Percentiles rank a stretch among this genome's conserved stretches.
These are phyloP conservation scores for Leucozona laternaria DNA, from an alignment of 2,888 invertebrate genomes.

Conservation along the genomic window DNA sequence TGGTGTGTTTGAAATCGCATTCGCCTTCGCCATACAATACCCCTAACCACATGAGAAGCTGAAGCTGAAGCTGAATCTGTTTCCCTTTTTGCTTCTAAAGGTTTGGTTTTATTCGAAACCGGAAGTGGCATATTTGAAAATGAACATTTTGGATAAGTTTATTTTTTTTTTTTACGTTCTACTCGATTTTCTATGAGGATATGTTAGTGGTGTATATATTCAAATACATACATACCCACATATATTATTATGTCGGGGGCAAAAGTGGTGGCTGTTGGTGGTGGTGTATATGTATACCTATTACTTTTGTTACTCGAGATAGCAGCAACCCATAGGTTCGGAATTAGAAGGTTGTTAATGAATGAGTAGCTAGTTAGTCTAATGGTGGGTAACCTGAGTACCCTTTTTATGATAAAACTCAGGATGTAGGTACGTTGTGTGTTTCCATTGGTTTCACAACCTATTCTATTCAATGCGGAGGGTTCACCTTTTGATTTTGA, in stretches of 20 bases:
- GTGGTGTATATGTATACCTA: constrained; percentile 2
- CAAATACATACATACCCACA: neutral
- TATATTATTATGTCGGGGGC: neutral
- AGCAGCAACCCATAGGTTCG: constrained; percentile 15
- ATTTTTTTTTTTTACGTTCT: constrained; percentile 20
- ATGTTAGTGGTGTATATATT: neutral
- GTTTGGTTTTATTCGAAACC: constrained; percentile 55
- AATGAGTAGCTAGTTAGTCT: constrained; percentile 69
- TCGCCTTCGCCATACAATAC: constrained; percentile 18
- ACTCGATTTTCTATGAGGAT: constrained; percentile 19
- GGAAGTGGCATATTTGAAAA: constrained; percentile 60
- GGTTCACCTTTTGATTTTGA: constrained; percentile 69
- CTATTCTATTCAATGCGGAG: constrained; percentile 53
- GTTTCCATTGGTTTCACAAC: constrained; percentile 66
- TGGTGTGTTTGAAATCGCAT: constrained; percentile 42
- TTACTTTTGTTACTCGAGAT: constrained; percentile 64
- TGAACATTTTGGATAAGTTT: constrained; percentile 36
- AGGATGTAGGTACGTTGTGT: neutral
- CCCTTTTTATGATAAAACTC: constrained; percentile 55
- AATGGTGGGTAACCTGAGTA: constrained; percentile 71
- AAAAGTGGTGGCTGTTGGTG: neutral
- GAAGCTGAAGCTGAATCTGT: constrained; percentile 18
- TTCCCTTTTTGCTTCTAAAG: neutral
- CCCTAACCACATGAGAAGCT: constrained; percentile 35
- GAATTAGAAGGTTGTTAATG: constrained; percentile 63